Percentiles rank a stretch among this genome's conserved stretches.
Evolutionary conservation across 2,113 vertebrate species (phyloP).

Genomic region (Speoplatyrhinus poulsoni): DNA sequence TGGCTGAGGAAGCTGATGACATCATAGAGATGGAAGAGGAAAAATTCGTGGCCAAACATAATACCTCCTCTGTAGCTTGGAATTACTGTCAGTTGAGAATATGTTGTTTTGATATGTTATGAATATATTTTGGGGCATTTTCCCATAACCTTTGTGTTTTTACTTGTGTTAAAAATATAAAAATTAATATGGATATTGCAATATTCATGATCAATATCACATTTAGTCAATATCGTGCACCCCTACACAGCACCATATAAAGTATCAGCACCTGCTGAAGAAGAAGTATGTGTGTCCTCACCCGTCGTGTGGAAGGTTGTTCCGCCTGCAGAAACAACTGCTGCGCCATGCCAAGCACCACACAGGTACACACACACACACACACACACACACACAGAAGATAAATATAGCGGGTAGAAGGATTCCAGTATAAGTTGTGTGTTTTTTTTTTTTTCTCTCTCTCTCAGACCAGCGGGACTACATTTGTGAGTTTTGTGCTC

Average conservation of each 20-base stretch:
- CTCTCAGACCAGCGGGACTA: constrained; percentile 92
- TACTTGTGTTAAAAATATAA: too few relatives aligned
- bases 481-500: constrained; percentile 97
- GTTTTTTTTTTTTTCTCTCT: neutral
- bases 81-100: constrained; percentile 8
- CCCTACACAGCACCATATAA: constrained; percentile 89
- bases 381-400: neutral
- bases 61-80: too few relatives aligned
- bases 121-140: too few relatives aligned
- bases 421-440: constrained; percentile 5
- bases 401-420: neutral
- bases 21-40: too few relatives aligned
- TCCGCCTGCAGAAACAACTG: constrained; percentile 96
- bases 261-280: constrained; percentile 98
- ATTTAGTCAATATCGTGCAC: too few relatives aligned
- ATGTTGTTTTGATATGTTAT: too few relatives aligned
- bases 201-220: too few relatives aligned
- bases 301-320: constrained; percentile 94
- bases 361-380: constrained; percentile 80
- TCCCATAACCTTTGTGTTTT: too few relatives aligned
- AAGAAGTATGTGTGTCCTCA: constrained; percentile 98
- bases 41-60: too few relatives aligned
- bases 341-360: constrained; percentile 97
- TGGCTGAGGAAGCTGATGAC: too few relatives aligned
- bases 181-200: too few relatives aligned